A percentile compares a stretch with the other conserved stretches of the same genome.
Evolutionary conservation across 2,888 invertebrate genomes (phyloP).

Genomic region (Platypus cylindrus): DNA sequence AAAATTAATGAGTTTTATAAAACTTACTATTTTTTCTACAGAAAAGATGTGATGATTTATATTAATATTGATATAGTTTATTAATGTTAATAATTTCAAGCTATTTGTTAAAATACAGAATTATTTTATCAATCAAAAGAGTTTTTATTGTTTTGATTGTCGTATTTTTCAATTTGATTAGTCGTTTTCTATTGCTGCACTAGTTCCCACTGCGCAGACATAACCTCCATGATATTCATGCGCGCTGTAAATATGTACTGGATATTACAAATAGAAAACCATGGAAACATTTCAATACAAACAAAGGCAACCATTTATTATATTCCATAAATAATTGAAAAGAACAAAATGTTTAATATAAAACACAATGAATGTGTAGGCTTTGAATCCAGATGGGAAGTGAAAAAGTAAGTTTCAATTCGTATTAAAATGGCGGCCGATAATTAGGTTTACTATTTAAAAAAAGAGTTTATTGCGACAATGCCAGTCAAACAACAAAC

Average conservation of each 20-base stretch:
- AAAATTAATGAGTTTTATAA: no score
- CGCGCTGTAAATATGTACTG: no score
- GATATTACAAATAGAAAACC: no score
- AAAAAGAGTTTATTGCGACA: slow-evolving; percentile 26
- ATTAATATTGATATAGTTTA: slow-evolving; percentile 5
- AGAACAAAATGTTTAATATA: slow-evolving; percentile 32
- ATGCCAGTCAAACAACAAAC: slow-evolving; percentile 27
- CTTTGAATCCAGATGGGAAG: slow-evolving; percentile 36
- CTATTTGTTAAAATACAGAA: slow-evolving; percentile 7
- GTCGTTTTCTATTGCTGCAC: no score
- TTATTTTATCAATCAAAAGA: slow-evolving; percentile 5
- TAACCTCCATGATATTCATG: no score
- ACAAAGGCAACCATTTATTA: slow-evolving; percentile 2
- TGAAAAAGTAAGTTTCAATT: slow-evolving; percentile 28
- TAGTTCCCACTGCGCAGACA: no score
- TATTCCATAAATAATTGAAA: background rate
- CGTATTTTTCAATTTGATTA: no score
- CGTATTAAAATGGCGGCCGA: background rate
- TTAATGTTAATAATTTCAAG: slow-evolving; percentile 6
- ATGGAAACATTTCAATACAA: slow-evolving; percentile 8
- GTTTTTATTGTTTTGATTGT: no score
- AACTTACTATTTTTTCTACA: background rate
- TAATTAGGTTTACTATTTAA: no score
- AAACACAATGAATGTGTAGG: slow-evolving; percentile 37
- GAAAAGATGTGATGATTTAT: slow-evolving; percentile 5